Evolutionary conservation across 2,888 invertebrate species (phyloP), one percentile per base, ranked within the genome.

Genomic region (Carcina quercana): DNA sequence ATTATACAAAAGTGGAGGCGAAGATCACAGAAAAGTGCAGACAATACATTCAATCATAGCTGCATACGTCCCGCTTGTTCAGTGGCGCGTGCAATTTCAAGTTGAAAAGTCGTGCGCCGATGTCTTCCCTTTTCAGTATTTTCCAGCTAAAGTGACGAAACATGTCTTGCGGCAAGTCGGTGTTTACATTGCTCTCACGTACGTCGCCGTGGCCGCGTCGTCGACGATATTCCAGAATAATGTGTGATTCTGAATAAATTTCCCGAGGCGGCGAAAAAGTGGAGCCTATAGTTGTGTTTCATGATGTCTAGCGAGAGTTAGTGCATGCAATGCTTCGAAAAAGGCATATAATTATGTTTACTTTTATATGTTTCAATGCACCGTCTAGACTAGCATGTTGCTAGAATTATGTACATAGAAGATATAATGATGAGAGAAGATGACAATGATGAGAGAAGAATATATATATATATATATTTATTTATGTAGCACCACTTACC

Each of bases 61-160:
- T 43, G 42, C 43, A 40, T 42, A 52, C 43, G 45, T 54, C 55
- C 56, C 56, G 55, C 57, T 53, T 54, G 48, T 42, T 47, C 43
- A 49, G 48, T 57, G 55, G 52, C 55, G 58, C 62, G 53, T 48
- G 57, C 60, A 58, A 62, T 67, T 66, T 57, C 53, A 55, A 54
- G 53, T 50, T 47, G 47, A 52, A 55, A 57, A 52, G 55, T 52
- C 52, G 50, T 47, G 40, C 42, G 47, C 30, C 34, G 30, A 39
- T 57, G 61, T 64, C 57, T 55, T 57, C 63, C 63, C 44, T 42
- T 46, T 43, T 46, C 44, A 38, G 39, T 34, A 35, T 59, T 66
- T 60, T 62, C 59, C 54, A 63, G 58, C 56, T 63, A 70, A 73
- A 74, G 73, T 74, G 73, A 73, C 72, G 68, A 72, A 72, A 72